Base-by-base conservation (phyloP, 2,888 invertebrate genomes). In the Taphrorychus bicolor region DNA sequence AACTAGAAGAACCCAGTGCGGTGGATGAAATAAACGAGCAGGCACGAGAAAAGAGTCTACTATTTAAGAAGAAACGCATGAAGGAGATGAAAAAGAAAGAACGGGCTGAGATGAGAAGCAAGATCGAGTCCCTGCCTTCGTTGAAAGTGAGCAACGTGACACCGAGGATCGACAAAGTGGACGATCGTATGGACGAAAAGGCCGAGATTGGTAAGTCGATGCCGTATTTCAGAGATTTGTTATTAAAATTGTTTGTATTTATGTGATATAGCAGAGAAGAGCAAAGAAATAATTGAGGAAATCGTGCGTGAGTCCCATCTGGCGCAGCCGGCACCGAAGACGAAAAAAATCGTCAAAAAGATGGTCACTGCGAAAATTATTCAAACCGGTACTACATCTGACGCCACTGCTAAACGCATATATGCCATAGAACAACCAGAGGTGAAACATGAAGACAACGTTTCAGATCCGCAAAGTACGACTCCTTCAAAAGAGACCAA, bases 171-270 rank as follows among this genome's bases (percentile, higher is more conserved):
- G 63, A 64, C 32, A 64, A 58, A 41, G 17, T 14, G 0, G 16
- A n/a, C 2, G 57, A 57, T 58, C 41, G 14, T 17, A 9, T 58
- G 21, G 41, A 64, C 3, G 63, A 64, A 49, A 57, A 51, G 17
- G 16, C 41, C 11, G 22, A 57, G 58, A 57, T 64, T 14, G 63
- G 62, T 54, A 5, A n/a, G n/a, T n/a, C n/a, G n/a, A n/a, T n/a
- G n/a, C n/a, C n/a, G n/a, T n/a, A n/a, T n/a, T n/a, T 40, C 40
- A 9, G 9, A 40, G 11, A n/a, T 40, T 40, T n/a, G 2, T n/a
- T n/a, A n/a, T n/a, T 1, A 48, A 48, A 2, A 48, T 2, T 48
- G 48, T 16, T 14, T 7, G 1, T 16, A 1, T 14, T 48, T 16
- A 48, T 48, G 11, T n/a, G n/a, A n/a, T 22, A 17, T 18, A 62